Percentiles rank a stretch among this genome's conserved stretches.
Evolutionary conservation across 2,888 invertebrate genomes (phyloP).

Genomic region (Pollenia amentaria): DNA sequence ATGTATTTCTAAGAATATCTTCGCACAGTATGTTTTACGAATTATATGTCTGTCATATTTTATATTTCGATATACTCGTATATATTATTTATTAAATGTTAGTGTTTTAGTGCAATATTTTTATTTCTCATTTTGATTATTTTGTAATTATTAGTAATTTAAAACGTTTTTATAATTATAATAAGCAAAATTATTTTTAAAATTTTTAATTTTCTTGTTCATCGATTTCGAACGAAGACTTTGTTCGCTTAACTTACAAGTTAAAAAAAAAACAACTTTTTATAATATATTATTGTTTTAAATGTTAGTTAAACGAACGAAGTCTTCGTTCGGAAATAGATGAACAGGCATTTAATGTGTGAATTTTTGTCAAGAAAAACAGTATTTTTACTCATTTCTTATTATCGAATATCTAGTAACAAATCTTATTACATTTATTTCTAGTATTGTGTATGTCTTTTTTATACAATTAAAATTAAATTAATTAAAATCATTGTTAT

Average conservation of each 20-base stretch:
- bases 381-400: constrained; percentile 21
- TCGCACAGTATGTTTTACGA: constrained; percentile 56
- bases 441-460: constrained; percentile 25
- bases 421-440: constrained; percentile 50
- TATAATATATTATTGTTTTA: too few species aligned
- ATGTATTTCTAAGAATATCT: constrained; percentile 57
- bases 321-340: too few species aligned
- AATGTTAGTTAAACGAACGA: too few species aligned
- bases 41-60: constrained; percentile 40
- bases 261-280: too few species aligned
- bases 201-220: constrained; percentile 37
- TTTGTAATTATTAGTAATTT: constrained; percentile 4
- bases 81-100: constrained; percentile 67
- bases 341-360: too few species aligned
- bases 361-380: constrained; percentile 11
- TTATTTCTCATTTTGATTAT: constrained; percentile 13
- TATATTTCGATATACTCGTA: constrained; percentile 51
- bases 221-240: too few species aligned
- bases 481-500: constrained; percentile 76
- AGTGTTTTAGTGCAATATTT: constrained; percentile 71
- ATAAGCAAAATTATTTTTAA: constrained; percentile 57
- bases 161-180: constrained; percentile 19
- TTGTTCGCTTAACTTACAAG: too few species aligned
- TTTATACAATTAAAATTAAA: constrained; percentile 70
- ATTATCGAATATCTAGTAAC: constrained; percentile 34